Conservation (phyloP, 2,888 invertebrate genomes). For the Leucania comma region DNA sequence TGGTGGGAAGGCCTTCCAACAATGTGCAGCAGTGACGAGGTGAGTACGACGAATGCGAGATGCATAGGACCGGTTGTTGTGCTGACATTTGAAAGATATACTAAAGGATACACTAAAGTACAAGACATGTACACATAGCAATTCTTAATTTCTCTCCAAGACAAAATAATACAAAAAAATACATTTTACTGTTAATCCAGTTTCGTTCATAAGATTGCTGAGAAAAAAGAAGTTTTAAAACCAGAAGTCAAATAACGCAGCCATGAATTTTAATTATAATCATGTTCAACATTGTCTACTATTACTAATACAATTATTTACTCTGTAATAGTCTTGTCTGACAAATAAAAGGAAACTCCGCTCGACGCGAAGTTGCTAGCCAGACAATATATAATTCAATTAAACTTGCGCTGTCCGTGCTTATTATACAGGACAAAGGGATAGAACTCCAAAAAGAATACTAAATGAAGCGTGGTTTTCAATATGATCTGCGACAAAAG, state of each 20-base stretch:
- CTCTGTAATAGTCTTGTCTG: slow-evolving; percentile 46
- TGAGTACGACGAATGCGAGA: no score
- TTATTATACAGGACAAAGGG: slow-evolving; percentile 64
- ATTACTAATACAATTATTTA: slow-evolving; percentile 57
- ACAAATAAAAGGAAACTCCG: slow-evolving; percentile 57
- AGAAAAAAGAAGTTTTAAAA: slow-evolving; percentile 5
- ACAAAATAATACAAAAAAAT: no score
- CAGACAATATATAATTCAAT: slow-evolving; percentile 74
- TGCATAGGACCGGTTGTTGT: no score
- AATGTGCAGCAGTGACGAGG: no score
- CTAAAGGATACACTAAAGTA: no score
- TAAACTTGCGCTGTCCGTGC: slow-evolving; percentile 65
- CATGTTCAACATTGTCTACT: slow-evolving; percentile 40
- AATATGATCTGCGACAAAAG: slow-evolving; percentile 43
- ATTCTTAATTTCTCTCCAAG: no score
- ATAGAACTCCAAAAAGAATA: slow-evolving; percentile 59
- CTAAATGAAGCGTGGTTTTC: slow-evolving; percentile 50
- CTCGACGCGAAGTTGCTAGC: slow-evolving; percentile 57
- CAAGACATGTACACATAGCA: no score
- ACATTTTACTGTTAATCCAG: not conserved
- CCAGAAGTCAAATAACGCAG: slow-evolving; percentile 16
- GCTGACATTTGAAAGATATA: no score
- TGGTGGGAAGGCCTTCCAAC: no score
- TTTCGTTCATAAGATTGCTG: not conserved
- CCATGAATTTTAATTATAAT: slow-evolving; percentile 22